Evolutionary conservation across 2,888 invertebrate species (phyloP).

Genomic region (Pharmacophagus antenor): DNA sequence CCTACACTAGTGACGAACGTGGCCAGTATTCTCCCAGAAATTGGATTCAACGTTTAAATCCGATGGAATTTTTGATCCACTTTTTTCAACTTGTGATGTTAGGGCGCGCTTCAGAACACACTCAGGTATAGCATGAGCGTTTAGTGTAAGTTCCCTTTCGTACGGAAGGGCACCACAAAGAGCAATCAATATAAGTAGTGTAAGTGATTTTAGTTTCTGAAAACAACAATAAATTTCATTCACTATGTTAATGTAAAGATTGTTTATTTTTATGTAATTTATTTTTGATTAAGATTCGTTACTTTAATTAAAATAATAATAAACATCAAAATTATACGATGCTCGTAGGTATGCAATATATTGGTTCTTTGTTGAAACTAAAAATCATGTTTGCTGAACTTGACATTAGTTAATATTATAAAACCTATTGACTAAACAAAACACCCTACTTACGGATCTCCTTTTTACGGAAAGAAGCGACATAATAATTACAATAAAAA

Average conservation of each 20-base stretch:
- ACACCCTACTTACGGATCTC: too few species aligned
- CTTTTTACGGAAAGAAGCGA: too few species aligned
- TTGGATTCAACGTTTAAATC: constrained; percentile 40
- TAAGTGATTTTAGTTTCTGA: constrained; percentile 11
- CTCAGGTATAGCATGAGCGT: constrained; percentile 17
- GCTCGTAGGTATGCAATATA: too few species aligned
- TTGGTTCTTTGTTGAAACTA: too few species aligned
- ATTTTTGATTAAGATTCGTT: too few species aligned
- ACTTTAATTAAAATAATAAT: too few species aligned
- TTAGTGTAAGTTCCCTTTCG: constrained; percentile 10
- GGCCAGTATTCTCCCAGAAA: constrained; percentile 34
- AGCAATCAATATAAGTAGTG: constrained; percentile 4
- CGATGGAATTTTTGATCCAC: constrained; percentile 19
- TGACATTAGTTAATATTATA: too few species aligned
- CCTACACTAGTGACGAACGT: constrained; percentile 1
- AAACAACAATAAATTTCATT: neutral
- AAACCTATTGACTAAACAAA: too few species aligned
- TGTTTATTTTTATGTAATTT: too few species aligned
- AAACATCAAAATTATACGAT: too few species aligned
- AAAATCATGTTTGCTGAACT: too few species aligned
- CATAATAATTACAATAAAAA: too few species aligned
- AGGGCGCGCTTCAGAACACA: constrained; percentile 24
- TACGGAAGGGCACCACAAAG: neutral
- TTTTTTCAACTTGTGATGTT: constrained; percentile 5
- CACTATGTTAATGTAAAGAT: neutral